Evolutionary conservation across 2,797 vertebrate genomes (phyloP).

Genomic region (Fringilla coelebs): DNA sequence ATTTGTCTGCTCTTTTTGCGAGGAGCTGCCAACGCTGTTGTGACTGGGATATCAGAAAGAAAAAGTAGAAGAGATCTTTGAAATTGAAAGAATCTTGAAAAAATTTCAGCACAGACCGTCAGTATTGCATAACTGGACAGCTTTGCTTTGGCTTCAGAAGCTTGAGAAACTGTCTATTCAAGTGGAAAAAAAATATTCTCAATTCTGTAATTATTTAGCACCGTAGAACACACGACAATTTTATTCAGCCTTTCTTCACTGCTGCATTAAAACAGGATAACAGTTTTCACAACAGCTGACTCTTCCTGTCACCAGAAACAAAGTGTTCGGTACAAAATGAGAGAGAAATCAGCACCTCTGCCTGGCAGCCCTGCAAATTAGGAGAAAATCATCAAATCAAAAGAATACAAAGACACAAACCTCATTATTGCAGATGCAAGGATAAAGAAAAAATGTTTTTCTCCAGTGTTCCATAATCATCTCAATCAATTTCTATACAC

Average conservation of each 20-base stretch:
- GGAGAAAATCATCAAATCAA: background rate
- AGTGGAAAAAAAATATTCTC: background rate
- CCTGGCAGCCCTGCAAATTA: background rate
- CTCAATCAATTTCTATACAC: background rate
- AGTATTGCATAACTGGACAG: background rate
- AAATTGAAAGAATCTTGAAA: background rate
- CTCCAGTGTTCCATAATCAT: background rate
- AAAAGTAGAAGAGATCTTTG: background rate
- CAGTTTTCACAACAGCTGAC: conserved; percentile 28
- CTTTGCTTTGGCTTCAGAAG: background rate
- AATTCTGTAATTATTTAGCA: conserved; percentile 22
- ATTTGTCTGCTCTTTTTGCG: background rate
- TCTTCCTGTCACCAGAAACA: background rate
- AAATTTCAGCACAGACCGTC: background rate
- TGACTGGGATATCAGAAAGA: background rate
- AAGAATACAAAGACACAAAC: background rate
- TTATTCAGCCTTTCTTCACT: background rate
- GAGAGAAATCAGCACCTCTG: background rate
- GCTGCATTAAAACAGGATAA: conserved; percentile 2
- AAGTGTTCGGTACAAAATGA: background rate
- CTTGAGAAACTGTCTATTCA: background rate
- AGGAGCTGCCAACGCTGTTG: background rate
- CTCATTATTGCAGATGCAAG: background rate
- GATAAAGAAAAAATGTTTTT: background rate
- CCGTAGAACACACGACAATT: background rate